Conservation (phyloP, 2,113 vertebrate species). For the Pimephales promelas region DNA sequence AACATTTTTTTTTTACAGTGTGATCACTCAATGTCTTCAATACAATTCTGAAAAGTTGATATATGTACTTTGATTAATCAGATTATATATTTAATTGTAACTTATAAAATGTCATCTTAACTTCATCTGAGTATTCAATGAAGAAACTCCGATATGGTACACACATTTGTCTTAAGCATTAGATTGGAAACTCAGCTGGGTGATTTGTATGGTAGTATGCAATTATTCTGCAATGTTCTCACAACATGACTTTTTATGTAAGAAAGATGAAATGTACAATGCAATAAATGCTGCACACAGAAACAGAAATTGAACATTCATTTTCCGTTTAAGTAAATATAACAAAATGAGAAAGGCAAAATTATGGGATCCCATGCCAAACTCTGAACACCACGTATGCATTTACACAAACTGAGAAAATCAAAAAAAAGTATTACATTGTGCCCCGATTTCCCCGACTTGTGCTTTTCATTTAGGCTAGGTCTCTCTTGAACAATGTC, state of each 20-base stretch:
- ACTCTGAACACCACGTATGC: too few relatives aligned
- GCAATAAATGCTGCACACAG: not conserved
- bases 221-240: not conserved
- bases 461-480: not conserved
- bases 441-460: not conserved
- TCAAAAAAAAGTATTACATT: too few relatives aligned
- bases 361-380: too few relatives aligned
- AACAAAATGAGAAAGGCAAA: not conserved
- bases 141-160: not conserved
- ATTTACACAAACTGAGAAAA: too few relatives aligned
- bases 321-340: too few relatives aligned
- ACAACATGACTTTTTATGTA: not conserved
- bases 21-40: not conserved
- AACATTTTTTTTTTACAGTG: too few relatives aligned
- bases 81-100: not conserved
- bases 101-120: not conserved
- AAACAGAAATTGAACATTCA: not conserved
- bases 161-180: not conserved
- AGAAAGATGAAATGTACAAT: not conserved
- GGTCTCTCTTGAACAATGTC: not conserved
- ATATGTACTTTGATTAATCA: too few relatives aligned
- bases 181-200: not conserved
- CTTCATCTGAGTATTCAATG: not conserved
- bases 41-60: not conserved
- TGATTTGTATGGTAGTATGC: not conserved